Evolutionary conservation across 2,113 vertebrate species (phyloP), one percentile per base, ranked within the genome.

Genomic region (Diglossa brunneiventris): DNA sequence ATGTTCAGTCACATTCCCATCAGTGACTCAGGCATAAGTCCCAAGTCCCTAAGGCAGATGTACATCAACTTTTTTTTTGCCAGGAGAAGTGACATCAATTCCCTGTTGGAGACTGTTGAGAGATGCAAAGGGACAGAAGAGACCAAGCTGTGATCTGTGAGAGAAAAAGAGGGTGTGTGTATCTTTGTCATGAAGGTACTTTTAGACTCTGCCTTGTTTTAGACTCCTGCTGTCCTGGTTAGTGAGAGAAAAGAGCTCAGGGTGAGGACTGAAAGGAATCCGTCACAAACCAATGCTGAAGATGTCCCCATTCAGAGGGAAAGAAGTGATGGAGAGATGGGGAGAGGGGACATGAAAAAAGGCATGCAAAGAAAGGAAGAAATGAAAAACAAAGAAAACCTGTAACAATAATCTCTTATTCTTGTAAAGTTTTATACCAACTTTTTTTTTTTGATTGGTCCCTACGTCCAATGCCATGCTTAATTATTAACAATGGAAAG

Each of bases 41-140:
- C 72, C 73, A 83, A 73, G 69, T 92, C 95, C 89, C 96, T 83
- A 78, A 95, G 95, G 95, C 96, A 96, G 90, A 93, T 92, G 94
- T 89, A 91, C 68, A 83, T 97, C 97, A 97, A 87, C 56, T 73
- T 70, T 64, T 95, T 93, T 92, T 92, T 93, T 81, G 59, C 81
- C 62, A 82, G 55, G 50, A 92, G 88, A 95, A 96, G 44, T 89
- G 92, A 96, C 93, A 96, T 95, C 82, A 94, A 80, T 77, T 96
- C 91, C 92, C 91, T 80, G 18, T 49, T 97, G 95, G 91, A 66
- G 73, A 46, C 19, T 78, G 39, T 47, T 94, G 79, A 96, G 90
- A 80, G 41, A 94, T 81, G 41, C 50, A 80, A 90, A 91, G 69
- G 82, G 84, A 92, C 76, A 95, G 53, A 90, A 83, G 41, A 89